Evolutionary conservation across 2,113 vertebrate genomes (phyloP).

Genomic region (Solea solea): DNA sequence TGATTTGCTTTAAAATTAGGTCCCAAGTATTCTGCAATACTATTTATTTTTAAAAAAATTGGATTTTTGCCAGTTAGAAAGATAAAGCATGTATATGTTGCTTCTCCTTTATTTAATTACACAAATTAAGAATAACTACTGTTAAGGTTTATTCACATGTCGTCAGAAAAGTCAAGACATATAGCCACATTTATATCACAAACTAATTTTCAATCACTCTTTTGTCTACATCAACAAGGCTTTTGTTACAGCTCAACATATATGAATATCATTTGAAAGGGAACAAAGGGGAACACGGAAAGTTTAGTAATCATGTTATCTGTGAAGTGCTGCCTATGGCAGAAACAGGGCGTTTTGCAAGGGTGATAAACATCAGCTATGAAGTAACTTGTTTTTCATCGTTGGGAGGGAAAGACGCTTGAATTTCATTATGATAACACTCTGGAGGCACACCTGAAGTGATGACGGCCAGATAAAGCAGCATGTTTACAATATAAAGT

Average conservation of each 20-base stretch:
- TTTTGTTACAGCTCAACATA: conserved; percentile 13
- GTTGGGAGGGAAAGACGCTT: conserved; percentile 20
- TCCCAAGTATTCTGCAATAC: background rate
- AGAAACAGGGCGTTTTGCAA: conserved; percentile 31
- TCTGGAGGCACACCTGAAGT: conserved; percentile 28
- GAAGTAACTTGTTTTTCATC: conserved; percentile 11
- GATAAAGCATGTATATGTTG: background rate
- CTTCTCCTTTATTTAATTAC: background rate
- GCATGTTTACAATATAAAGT: conserved; percentile 21
- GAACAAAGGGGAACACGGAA: conserved; percentile 24
- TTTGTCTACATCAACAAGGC: background rate
- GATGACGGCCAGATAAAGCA: conserved; percentile 41
- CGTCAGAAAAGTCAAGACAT: background rate
- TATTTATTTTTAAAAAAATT: background rate
- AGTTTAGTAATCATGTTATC: conserved; percentile 54
- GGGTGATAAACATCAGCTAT: conserved; percentile 51
- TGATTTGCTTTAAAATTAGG: background rate
- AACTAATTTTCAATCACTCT: background rate
- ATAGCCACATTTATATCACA: background rate
- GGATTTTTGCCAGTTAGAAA: background rate
- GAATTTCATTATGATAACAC: conserved; percentile 37
- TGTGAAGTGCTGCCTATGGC: conserved; percentile 37
- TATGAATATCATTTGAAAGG: conserved; percentile 16
- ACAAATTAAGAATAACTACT: background rate
- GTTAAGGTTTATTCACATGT: background rate